Percentiles rank a stretch among this genome's conserved stretches.
phyloP scores from a whole-genome alignment of 2,113 vertebrate species.

The Cryptoleucopteryx plumbea region DNA sequence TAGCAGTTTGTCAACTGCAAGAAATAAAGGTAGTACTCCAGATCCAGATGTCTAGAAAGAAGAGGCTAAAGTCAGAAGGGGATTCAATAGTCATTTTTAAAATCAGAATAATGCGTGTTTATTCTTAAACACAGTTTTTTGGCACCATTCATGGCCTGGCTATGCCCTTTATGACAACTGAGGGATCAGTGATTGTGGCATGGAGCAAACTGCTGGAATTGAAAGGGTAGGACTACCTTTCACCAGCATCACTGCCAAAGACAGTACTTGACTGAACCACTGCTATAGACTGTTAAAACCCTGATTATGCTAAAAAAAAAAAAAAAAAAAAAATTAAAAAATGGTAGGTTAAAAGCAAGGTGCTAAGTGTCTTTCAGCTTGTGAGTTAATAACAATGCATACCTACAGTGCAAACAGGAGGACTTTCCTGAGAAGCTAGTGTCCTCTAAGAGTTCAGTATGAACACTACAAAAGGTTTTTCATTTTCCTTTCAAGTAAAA shows the following conservation, averaged over 20 bases:
- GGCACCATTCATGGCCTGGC: not conserved
- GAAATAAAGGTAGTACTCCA: not conserved
- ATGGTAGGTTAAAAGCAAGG: not conserved
- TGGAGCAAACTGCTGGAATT: not conserved
- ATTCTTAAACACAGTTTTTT: not conserved
- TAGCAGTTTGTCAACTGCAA: not conserved
- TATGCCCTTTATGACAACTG: not conserved
- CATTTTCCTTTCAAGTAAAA: slow-evolving; percentile 24
- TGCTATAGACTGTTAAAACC: not conserved
- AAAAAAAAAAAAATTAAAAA: too few species aligned
- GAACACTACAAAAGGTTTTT: not conserved
- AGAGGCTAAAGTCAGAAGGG: not conserved
- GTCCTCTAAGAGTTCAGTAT: not conserved
- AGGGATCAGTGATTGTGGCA: not conserved
- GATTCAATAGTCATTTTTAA: not conserved
- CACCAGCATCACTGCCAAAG: not conserved
- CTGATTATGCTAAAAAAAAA: too few species aligned
- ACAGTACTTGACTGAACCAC: not conserved
- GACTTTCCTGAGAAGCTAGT: not conserved
- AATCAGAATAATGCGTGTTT: not conserved
- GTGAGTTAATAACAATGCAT: not conserved
- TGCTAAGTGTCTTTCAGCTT: not conserved
- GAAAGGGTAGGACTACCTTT: not conserved
- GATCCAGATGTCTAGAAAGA: not conserved
- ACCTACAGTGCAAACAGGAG: not conserved